These are phyloP conservation scores for Coptodon rendalli DNA, from an alignment of 2,113 vertebrate species.

Conservation along the genomic window DNA sequence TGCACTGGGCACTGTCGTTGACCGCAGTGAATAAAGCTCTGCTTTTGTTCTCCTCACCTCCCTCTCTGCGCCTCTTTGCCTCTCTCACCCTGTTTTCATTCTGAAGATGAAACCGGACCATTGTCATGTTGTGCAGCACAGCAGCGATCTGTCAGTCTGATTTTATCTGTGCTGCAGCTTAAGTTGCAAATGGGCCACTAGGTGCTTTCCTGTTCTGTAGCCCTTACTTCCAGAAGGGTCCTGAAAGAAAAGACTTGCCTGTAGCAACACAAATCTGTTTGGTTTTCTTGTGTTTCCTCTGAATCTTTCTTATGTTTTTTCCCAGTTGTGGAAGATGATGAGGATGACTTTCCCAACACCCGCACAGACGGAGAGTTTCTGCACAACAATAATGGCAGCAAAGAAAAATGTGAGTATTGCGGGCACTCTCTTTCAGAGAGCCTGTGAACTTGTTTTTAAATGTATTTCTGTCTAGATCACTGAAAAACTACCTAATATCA, in stretches of 20 bases:
- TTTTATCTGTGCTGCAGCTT: not conserved
- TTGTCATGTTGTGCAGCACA: constrained; percentile 46
- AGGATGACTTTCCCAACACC: constrained; percentile 87
- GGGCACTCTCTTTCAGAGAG: no score
- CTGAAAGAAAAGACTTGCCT: not conserved
- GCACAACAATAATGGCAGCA: constrained; percentile 80
- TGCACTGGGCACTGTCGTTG: constrained; percentile 12
- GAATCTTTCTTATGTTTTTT: not conserved
- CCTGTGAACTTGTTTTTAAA: not conserved
- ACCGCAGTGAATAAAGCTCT: constrained; percentile 38
- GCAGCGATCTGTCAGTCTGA: constrained; percentile 11
- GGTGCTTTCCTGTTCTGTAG: not conserved
- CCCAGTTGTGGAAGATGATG: constrained; percentile 90
- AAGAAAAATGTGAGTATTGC: constrained; percentile 84
- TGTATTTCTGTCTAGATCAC: not conserved
- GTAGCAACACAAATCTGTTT: not conserved
- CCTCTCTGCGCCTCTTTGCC: not conserved
- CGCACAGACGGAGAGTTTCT: constrained; percentile 86
- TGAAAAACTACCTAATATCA: not conserved
- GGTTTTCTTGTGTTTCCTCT: not conserved
- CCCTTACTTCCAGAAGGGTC: not conserved
- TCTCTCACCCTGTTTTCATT: constrained; percentile 6
- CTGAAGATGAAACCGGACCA: constrained; percentile 56
- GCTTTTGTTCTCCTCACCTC: constrained; percentile 60
- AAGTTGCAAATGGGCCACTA: not conserved